Base-by-base conservation (phyloP, 2,113 vertebrate genomes). In the Sylvilagus bachmani region DNA sequence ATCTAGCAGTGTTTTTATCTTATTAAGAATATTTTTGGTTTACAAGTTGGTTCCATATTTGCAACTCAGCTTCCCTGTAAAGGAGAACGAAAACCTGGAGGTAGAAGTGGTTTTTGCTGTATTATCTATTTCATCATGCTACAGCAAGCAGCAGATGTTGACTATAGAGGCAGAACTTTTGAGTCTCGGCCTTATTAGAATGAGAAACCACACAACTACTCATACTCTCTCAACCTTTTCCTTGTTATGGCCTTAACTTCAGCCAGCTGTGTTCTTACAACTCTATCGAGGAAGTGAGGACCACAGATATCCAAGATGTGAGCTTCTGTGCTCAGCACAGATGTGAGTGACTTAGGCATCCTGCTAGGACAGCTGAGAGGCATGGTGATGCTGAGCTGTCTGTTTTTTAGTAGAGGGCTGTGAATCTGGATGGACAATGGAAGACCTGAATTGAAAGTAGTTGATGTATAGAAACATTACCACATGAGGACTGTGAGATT, bases 91-190 rank as follows among this genome's bases (percentile, higher is more conserved):
- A 33, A 49, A 78, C 5, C 1, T 61, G 22, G 75, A 87, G 21
- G 19, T 83, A 19, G 58, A 93, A 62, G 38, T 92, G 53, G 75
- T 78, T 81, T 92, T 90, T 84, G 31, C 55, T 85, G 8, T 27
- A 8, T 24, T 74, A 36, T 17, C 77, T 44, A 11, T 74, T 58
- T 82, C 53, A 33, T 70, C 71, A 61, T 21, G 17, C 10, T 33
- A 62, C 53, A n/a, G 36, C 5, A 61, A 24, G 16, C 62, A 69
- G 85, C 75, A 9, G 14, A 5, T 86, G 2, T 62, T 67, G 70
- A 83, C 36, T 19, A 0, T 21, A 49, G 25, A 25, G 10, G 14
- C 71, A 67, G 17, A 58, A 67, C 69, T 67, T 92, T 78, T 82
- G 62, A 94, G 33, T 77, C 29, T 71, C 24, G 44, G 25, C 69